Evolutionary conservation across 2,888 invertebrate species (phyloP), one percentile per base, ranked within the genome.

Genomic region (Tetropium fuscum): DNA sequence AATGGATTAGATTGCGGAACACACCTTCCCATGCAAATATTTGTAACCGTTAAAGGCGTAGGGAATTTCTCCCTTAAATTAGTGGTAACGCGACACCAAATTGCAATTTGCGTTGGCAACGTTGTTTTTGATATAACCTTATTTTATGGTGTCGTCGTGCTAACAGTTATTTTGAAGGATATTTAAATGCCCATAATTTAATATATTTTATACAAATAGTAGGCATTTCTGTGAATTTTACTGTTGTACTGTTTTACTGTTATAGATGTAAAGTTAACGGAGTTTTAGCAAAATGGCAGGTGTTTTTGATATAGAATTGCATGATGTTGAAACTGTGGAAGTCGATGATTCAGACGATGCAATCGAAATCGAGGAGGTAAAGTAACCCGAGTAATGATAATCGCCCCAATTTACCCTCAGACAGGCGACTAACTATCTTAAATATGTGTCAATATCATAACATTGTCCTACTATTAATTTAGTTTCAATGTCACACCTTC

Each of bases 271-370:
- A 58, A 56, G 47, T 51, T 36, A 45, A 45, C 44, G 20, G 18
- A 36, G 22, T n/a, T 16, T 11, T 27, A 47, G 19, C 18, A 64
- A 59, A 77, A 91, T 92, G 90, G 91, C 92, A 82, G 95, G 93
- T 83, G 92, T 96, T 82, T 96, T 97, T 83, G 95, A 95, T 87
- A 90, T 97, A 83, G 96, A 97, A 84, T 86, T 96, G 79, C 90
- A 90, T 78, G 90, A 90, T 78, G 85, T 83, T 60, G 86, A 86
- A 80, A 84, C 86, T 63, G 86, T 86, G 72, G 84, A 85, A 64
- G 84, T 88, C 70, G 89, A 87, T 78, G 90, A 92, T 81, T 90
- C 91, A 79, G 93, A 92, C 76, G 95, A 96, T 73, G 78, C 78
- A 81, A 97, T 97, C 85, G 90, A 90, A 80, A 91, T 95, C 80